Evolutionary conservation across 2,888 invertebrate species (phyloP).

Genomic region (Thelaira solivaga): DNA sequence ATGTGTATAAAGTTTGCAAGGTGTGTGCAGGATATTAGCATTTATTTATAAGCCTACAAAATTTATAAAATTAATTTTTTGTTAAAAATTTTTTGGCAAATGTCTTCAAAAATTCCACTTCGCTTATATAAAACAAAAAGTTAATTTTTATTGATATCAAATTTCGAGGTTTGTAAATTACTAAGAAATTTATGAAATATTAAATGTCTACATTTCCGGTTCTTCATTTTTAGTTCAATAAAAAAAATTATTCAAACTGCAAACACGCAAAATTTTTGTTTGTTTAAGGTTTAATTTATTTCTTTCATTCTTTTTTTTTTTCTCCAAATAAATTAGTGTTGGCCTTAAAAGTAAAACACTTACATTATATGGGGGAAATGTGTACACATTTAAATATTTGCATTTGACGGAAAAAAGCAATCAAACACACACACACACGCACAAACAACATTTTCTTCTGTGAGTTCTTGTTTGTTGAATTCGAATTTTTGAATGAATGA

Average conservation of each 20-base stretch:
- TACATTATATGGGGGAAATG: not conserved
- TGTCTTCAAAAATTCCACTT: too few species aligned
- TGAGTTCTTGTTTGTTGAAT: constrained; percentile 10
- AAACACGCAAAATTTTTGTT: constrained; percentile 31
- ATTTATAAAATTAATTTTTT: too few species aligned
- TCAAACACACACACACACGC: constrained; percentile 3
- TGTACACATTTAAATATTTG: not conserved
- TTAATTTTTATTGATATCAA: too few species aligned
- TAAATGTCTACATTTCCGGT: constrained; percentile 28
- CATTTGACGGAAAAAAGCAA: constrained; percentile 13
- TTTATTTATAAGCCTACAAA: too few species aligned
- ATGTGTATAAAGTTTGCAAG: too few species aligned
- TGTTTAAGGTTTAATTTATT: constrained; percentile 22
- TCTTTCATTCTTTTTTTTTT: too few species aligned
- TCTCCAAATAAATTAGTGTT: constrained; percentile 3
- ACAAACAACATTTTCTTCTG: too few species aligned
- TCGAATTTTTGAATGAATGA: constrained; percentile 19
- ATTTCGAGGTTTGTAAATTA: not conserved
- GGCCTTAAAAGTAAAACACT: constrained; percentile 1
- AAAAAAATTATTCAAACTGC: not conserved
- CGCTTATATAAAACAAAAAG: too few species aligned
- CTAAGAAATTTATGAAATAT: constrained; percentile 20
- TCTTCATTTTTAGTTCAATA: not conserved
- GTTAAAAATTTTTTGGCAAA: too few species aligned
- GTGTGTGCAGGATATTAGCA: too few species aligned